phyloP scores from a whole-genome alignment of 2,797 vertebrate species.

The Tolypeutes matacus region DNA sequence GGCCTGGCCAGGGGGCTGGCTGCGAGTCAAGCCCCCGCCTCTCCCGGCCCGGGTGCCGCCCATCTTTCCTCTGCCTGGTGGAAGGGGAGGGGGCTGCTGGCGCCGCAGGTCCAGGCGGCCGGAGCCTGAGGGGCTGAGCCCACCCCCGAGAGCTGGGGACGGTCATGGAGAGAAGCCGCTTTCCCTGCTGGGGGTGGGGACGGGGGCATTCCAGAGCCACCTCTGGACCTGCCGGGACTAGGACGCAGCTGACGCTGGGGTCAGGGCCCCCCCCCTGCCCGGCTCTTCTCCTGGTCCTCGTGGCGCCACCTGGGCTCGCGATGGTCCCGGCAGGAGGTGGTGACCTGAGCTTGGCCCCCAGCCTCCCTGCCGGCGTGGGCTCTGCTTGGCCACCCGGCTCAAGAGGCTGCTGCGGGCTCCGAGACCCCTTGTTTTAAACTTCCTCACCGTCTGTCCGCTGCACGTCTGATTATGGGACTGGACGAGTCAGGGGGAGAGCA shows the following conservation, averaged over 20 bases:
- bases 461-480: not conserved
- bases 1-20: constrained; percentile 78
- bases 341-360: not conserved
- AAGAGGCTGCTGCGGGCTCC: not conserved
- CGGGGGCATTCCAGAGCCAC: not conserved
- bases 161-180: not conserved
- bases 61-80: not conserved
- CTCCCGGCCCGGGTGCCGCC: not conserved
- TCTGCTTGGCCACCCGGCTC: not conserved
- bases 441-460: not conserved
- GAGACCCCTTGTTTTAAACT: not conserved
- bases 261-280: not conserved
- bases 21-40: constrained; percentile 40
- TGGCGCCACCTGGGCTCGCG: not conserved
- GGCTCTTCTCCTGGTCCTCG: not conserved
- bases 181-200: not conserved
- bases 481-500: not conserved
- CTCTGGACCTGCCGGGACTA: not conserved
- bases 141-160: not conserved
- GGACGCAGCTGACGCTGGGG: no score
- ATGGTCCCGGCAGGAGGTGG: not conserved
- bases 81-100: not conserved
- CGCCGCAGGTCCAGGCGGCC: not conserved
- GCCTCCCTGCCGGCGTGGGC: not conserved
- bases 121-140: not conserved